phyloP scores from a whole-genome alignment of 1,140 invertebrate species.

The Drosophila baimaii region DNA sequence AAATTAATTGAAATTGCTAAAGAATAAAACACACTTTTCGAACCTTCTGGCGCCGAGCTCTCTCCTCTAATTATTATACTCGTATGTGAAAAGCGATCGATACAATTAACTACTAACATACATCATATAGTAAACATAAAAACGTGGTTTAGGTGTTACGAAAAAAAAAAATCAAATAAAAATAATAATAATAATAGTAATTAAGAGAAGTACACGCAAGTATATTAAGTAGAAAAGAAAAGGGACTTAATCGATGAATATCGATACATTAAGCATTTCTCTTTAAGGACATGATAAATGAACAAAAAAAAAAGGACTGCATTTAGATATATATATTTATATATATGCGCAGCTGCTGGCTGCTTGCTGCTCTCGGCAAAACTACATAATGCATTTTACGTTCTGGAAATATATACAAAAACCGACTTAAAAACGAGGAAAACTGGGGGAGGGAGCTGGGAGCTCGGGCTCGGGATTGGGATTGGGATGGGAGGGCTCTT shows the following conservation, averaged over 20 bases:
- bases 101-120: constrained; percentile 68
- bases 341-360: constrained; percentile 22
- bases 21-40: constrained; percentile 56
- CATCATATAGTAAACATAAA: constrained; percentile 54
- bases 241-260: constrained; percentile 34
- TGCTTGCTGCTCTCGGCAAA: constrained; percentile 8
- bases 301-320: constrained; percentile 47
- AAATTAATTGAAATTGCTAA: constrained; percentile 63
- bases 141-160: constrained; percentile 35
- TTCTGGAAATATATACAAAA: constrained; percentile 56
- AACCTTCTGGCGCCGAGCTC: constrained; percentile 13
- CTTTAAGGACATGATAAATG: constrained; percentile 48
- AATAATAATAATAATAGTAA: constrained; percentile 43
- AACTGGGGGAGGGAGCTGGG: constrained; percentile 14
- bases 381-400: constrained; percentile 7
- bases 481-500: not conserved
- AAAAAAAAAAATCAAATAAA: constrained; percentile 35
- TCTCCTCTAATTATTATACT: constrained; percentile 17
- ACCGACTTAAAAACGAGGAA: constrained; percentile 43
- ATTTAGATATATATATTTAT: constrained; percentile 35
- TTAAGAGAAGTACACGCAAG: constrained; percentile 52
- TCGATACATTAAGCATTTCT: constrained; percentile 59
- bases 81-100: constrained; percentile 16
- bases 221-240: constrained; percentile 56
- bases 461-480: constrained; percentile 3